These are phyloP conservation scores for Terrapene triunguis DNA, from an alignment of 2,113 vertebrate genomes.

Conservation along the genomic window DNA sequence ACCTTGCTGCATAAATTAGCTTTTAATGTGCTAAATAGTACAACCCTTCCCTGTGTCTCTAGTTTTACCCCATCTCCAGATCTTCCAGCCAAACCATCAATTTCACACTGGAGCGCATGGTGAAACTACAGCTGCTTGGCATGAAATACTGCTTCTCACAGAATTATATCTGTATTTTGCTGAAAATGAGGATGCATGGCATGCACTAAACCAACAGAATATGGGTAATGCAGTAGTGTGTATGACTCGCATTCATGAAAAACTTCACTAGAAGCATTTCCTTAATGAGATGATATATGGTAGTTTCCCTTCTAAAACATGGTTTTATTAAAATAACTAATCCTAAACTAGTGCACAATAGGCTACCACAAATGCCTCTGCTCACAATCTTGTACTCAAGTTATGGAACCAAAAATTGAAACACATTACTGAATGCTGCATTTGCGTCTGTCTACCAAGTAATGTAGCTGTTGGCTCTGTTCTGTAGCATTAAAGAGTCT, in stretches of 20 bases:
- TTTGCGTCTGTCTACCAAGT: background rate
- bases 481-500: background rate
- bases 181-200: background rate
- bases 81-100: rapidly evolving
- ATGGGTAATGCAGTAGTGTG: background rate
- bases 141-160: background rate
- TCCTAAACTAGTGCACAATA: background rate
- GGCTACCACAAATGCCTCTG: background rate
- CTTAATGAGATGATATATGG: background rate
- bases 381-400: background rate
- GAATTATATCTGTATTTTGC: background rate
- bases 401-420: background rate
- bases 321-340: background rate
- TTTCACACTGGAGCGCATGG: background rate
- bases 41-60: background rate
- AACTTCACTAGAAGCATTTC: conserved; percentile 10
- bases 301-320: rapidly evolving
- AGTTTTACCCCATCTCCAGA: background rate
- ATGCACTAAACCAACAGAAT: rapidly evolving
- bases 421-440: background rate
- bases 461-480: background rate
- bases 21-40: conserved; percentile 22
- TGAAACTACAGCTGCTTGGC: background rate
- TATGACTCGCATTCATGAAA: background rate
- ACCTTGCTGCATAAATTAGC: background rate